Conservation (phyloP, 1,140 invertebrate genomes). For the Monochamus saltuarius region DNA sequence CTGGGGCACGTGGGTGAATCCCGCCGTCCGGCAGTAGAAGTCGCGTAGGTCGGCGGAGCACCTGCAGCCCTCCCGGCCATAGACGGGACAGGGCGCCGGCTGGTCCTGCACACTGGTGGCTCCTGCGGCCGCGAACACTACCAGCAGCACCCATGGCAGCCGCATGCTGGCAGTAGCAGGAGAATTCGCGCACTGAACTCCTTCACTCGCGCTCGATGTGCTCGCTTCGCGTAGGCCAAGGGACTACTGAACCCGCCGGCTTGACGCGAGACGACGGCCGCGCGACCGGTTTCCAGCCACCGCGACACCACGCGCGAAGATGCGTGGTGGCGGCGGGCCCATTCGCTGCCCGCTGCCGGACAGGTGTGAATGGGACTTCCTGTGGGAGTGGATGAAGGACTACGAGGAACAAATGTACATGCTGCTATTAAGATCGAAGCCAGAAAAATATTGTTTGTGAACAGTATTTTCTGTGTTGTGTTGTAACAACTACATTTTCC, state of each 20-base stretch:
- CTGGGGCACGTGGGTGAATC: constrained; percentile 45
- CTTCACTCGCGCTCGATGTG: constrained; percentile 4
- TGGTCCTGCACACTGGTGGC: constrained; percentile 27
- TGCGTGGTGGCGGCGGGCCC: too few relatives aligned
- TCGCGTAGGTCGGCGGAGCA: constrained; percentile 44
- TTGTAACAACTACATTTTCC: too few relatives aligned
- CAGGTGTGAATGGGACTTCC: neutral
- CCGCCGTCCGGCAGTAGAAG: constrained; percentile 43
- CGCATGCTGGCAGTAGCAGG: constrained; percentile 12
- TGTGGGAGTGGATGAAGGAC: neutral
- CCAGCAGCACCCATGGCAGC: neutral
- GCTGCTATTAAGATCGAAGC: neutral
- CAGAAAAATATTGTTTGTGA: too few relatives aligned
- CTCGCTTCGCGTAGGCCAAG: constrained; percentile 5
- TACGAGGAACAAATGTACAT: neutral
- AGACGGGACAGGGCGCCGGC: constrained; percentile 37
- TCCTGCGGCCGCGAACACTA: neutral
- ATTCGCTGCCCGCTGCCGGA: neutral
- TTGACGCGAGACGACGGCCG: neutral
- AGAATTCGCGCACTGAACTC: constrained; percentile 8
- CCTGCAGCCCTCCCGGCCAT: constrained; percentile 41
- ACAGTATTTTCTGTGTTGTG: too few relatives aligned
- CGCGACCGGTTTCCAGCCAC: constrained; percentile 13
- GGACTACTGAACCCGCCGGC: constrained; percentile 16
- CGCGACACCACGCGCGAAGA: constrained; percentile 8